Base-by-base conservation (phyloP, 2,888 invertebrate genomes). In the Callyntrura sp. region DNA sequence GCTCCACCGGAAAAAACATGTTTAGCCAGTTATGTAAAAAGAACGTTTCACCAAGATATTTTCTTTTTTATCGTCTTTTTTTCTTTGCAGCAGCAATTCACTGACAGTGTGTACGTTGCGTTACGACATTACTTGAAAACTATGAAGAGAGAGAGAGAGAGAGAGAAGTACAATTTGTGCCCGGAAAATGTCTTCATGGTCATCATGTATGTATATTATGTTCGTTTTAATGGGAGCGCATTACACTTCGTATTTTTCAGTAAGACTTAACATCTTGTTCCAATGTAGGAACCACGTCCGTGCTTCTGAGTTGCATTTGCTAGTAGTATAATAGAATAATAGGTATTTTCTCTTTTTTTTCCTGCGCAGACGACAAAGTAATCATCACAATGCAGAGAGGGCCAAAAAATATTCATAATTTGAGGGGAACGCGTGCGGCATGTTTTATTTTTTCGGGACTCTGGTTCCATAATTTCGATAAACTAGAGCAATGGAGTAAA, bases 11-110 rank as follows among this genome's bases (percentile, higher is more conserved):
- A 88, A 83, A 88, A n/a, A 88, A 83, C 78, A 65, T 88, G 83
- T 88, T 88, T 83, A 83, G 88, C 82, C 88, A 83, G 83, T 88
- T 88, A 76, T 88, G 88, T 83, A 62, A 83, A n/a, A n/a, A n/a
- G 76, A 83, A 88, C 83, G 83, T 88, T 88, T 76, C 83, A 23
- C 55, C 62, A 85, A 85, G 85, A 82, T 76, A 88, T 83, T 88
- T 68, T 88, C 57, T 82, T 57, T 88, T 88, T 76, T 78, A 88
- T 88, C 51, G 62, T 35, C 79, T 20, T 55, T 28, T 28, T 17
- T 14, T 35, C 35, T 68, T 35, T 68, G 12, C 57, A 14, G 6
- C n/a, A 4, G n/a, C n/a, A 3, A 57, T 14, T 57, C 6, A 14
- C n/a, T 57, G n/a, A 14, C n/a, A 57, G 12, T n/a, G n/a, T 57